These are phyloP conservation scores for Apantesis nais DNA, from an alignment of 2,888 invertebrate species.

Conservation along the genomic window DNA sequence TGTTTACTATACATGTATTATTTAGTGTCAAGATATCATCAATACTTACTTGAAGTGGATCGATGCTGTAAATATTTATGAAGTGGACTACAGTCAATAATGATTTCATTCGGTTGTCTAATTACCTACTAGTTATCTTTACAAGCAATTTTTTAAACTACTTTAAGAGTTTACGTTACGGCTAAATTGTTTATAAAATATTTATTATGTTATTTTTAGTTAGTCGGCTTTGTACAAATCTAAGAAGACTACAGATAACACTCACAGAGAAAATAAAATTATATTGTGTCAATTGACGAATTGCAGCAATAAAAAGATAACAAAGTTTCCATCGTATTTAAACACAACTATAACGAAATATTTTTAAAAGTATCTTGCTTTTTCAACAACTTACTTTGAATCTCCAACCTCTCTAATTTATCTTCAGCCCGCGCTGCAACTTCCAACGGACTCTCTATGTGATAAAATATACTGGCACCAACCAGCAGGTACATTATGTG, in stretches of 20 bases:
- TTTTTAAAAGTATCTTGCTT: neutral
- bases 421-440: conserved; percentile 83
- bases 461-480: conserved; percentile 94
- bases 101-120: conserved; percentile 64
- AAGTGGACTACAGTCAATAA: conserved; percentile 45
- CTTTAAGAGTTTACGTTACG: neutral
- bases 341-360: neutral
- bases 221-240: conserved; percentile 1
- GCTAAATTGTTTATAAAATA: neutral
- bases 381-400: conserved; percentile 87
- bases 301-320: conserved; percentile 12
- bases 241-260: conserved; percentile 9
- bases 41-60: conserved; percentile 40
- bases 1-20: neutral
- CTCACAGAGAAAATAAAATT: conserved; percentile 1
- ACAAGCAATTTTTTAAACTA: neutral
- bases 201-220: neutral
- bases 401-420: conserved; percentile 87
- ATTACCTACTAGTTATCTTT: conserved; percentile 39
- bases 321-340: conserved; percentile 1
- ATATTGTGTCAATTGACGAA: conserved; percentile 14
- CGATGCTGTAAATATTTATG: conserved; percentile 41
- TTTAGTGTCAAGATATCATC: conserved; percentile 18
- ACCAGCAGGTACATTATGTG: conserved; percentile 91
- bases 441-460: conserved; percentile 92